A percentile compares a stretch with the other conserved stretches of the same genome.
These are phyloP conservation scores for Eremobia ochroleuca DNA, from an alignment of 2,888 invertebrate species.

Conservation along the genomic window DNA sequence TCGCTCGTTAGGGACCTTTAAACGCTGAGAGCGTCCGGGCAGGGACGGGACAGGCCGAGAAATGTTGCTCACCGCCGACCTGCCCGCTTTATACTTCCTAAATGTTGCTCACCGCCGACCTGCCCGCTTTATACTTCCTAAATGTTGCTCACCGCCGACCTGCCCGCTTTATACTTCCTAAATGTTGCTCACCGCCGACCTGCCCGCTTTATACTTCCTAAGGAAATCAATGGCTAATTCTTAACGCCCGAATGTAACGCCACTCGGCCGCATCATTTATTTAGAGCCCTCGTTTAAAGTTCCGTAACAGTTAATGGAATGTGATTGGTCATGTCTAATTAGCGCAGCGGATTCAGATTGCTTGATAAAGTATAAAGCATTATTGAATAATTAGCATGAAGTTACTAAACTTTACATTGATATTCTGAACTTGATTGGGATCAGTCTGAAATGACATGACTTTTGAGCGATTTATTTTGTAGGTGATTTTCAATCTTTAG, in stretches of 20 bases:
- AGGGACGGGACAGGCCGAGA: conserved; percentile 57
- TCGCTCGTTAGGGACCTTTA: conserved; percentile 89
- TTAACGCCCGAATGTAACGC: conserved; percentile 52
- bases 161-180: too few relatives aligned
- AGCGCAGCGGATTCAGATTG: conserved; percentile 17
- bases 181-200: conserved; percentile 66
- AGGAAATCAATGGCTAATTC: conserved; percentile 74
- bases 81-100: conserved; percentile 67
- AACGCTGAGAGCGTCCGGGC: conserved; percentile 76
- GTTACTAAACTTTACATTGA: background rate
- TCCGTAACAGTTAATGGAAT: conserved; percentile 51
- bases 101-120: too few relatives aligned
- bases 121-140: conserved; percentile 71
- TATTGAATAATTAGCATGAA: background rate
- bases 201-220: conserved; percentile 71
- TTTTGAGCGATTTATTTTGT: background rate
- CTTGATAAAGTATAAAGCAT: background rate
- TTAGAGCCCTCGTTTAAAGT: conserved; percentile 51
- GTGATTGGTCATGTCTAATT: conserved; percentile 50
- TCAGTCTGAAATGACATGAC: background rate
- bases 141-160: conserved; percentile 65
- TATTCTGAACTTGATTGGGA: background rate
- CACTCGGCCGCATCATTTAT: conserved; percentile 65
- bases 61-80: conserved; percentile 66
- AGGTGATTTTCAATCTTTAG: background rate